These are phyloP conservation scores for Thalassoma bifasciatum DNA, from an alignment of 2,113 vertebrate species.

Conservation along the genomic window DNA sequence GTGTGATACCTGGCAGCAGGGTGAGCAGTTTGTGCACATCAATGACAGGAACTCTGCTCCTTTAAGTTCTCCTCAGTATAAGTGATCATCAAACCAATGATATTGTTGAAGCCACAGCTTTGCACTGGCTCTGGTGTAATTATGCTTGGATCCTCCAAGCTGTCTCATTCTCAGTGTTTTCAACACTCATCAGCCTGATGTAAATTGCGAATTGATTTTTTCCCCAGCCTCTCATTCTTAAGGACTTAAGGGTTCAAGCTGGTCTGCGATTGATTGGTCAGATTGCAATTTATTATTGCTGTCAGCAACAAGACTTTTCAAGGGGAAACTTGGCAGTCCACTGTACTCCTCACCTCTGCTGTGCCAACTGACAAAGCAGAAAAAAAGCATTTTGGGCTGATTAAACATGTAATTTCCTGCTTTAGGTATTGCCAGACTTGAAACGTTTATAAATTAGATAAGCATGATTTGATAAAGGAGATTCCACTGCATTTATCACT, in stretches of 20 bases:
- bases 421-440: not conserved
- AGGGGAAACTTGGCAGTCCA: conserved; percentile 74
- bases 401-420: not conserved
- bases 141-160: conserved; percentile 64
- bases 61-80: conserved; percentile 43
- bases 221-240: conserved; percentile 77
- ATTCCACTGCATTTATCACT: conserved; percentile 27
- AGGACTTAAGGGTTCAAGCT: conserved; percentile 83
- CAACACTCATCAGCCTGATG: conserved; percentile 79
- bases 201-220: conserved; percentile 85
- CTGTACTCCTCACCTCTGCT: conserved; percentile 49
- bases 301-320: conserved; percentile 81
- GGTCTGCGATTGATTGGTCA: conserved; percentile 79
- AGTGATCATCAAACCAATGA: conserved; percentile 72
- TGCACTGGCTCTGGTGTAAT: conserved; percentile 70
- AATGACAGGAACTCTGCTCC: conserved; percentile 46
- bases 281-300: conserved; percentile 82
- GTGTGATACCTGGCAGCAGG: conserved; percentile 61
- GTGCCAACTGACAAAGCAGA: conserved; percentile 61
- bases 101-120: conserved; percentile 53
- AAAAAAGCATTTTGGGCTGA: conserved; percentile 2
- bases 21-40: conserved; percentile 39
- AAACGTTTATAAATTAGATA: conserved; percentile 23
- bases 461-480: not conserved
- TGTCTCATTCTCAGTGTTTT: conserved; percentile 75